These are phyloP conservation scores for Oscheius sp. DNA, from an alignment of 2,888 invertebrate species.

Conservation along the genomic window DNA sequence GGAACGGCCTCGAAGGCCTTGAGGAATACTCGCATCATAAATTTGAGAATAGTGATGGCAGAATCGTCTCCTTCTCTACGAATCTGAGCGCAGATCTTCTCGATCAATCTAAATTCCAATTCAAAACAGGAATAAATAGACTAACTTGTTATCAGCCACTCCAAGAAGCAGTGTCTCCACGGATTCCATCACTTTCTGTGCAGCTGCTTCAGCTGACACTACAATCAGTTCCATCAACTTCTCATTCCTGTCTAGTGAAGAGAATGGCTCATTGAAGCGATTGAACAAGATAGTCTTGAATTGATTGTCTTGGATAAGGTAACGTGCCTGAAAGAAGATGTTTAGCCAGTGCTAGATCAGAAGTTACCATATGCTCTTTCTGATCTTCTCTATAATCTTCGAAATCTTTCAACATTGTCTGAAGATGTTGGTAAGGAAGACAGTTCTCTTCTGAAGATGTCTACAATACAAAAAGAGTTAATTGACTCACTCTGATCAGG, in stretches of 20 bases:
- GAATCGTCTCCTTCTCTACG: background rate
- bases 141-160: background rate
- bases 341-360: background rate
- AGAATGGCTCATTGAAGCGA: background rate
- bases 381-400: background rate
- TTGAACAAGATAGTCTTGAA: background rate
- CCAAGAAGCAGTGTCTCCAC: background rate
- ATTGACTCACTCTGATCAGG: no score
- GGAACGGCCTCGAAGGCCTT: background rate
- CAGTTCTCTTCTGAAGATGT: no score
- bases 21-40: conserved; percentile 2
- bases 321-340: background rate
- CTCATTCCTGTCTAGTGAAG: background rate
- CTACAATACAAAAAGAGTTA: no score
- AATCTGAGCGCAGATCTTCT: background rate
- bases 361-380: background rate
- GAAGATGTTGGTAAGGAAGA: no score
- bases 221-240: background rate
- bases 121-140: background rate
- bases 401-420: background rate
- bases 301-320: background rate
- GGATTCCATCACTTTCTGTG: background rate
- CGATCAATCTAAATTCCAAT: background rate
- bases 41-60: background rate
- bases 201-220: background rate